Evolutionary conservation across 2,113 vertebrate genomes (phyloP).

Genomic region (Ailurus styani): DNA sequence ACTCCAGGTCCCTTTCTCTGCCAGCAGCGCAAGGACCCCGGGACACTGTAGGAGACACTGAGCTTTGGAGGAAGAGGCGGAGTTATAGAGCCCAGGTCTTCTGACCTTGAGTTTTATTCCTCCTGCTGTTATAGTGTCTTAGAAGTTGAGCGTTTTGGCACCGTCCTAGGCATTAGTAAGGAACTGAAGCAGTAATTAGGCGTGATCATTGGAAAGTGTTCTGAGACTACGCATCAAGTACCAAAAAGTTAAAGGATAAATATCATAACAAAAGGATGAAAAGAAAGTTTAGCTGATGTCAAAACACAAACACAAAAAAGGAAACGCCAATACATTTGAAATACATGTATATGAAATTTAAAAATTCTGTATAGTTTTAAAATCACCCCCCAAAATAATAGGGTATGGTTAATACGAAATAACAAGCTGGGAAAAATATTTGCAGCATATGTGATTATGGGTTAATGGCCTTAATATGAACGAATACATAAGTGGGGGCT

Average conservation of each 20-base stretch:
- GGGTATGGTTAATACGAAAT: not conserved
- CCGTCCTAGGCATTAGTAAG: not conserved
- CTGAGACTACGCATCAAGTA: not conserved
- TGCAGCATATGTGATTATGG: not conserved
- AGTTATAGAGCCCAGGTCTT: not conserved
- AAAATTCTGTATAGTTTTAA: not conserved
- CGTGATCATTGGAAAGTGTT: not conserved
- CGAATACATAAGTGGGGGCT: not conserved
- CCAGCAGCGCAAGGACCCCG: not conserved
- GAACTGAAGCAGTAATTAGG: not conserved
- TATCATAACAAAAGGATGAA: not conserved
- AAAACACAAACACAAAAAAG: not conserved
- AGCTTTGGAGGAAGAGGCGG: not conserved
- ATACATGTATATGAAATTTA: not conserved
- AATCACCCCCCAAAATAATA: not conserved
- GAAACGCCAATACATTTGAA: not conserved
- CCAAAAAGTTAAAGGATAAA: constrained; percentile 7
- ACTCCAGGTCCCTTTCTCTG: not conserved
- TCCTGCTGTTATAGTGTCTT: not conserved
- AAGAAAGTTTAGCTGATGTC: not conserved
- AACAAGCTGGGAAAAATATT: not conserved
- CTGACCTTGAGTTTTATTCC: not conserved
- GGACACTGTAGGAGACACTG: not conserved
- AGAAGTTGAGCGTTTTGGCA: not conserved
- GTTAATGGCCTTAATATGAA: not conserved